phyloP scores from a whole-genome alignment of 1,140 invertebrate species.

The Agrypnia vestita region DNA sequence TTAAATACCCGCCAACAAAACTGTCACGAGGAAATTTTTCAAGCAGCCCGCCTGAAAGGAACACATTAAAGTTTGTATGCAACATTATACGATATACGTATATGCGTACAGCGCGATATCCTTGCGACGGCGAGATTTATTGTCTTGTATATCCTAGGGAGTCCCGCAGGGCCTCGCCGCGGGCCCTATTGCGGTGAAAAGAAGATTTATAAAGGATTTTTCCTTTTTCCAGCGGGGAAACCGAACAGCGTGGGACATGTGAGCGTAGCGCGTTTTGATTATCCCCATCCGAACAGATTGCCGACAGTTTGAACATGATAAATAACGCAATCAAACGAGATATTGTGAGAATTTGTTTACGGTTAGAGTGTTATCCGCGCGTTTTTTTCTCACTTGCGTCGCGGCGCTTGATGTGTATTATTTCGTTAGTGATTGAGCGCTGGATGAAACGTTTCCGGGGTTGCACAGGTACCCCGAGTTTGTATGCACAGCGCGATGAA shows the following conservation, averaged over 20 bases:
- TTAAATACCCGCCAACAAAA: slow-evolving; percentile 9
- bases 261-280: slow-evolving; percentile 41
- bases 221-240: slow-evolving; percentile 5
- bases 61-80: slow-evolving; percentile 34
- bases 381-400: background rate
- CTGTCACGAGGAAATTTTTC: slow-evolving; percentile 4
- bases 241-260: slow-evolving; percentile 4
- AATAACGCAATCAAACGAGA: slow-evolving; percentile 37
- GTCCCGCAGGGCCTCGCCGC: background rate
- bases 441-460: too few relatives aligned
- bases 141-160: slow-evolving; percentile 14
- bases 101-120: slow-evolving; percentile 13
- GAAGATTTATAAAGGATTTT: slow-evolving; percentile 40
- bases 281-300: slow-evolving; percentile 29
- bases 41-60: slow-evolving; percentile 4
- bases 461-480: too few relatives aligned
- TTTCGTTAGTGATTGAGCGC: background rate
- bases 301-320: slow-evolving; percentile 35
- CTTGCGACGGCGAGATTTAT: slow-evolving; percentile 32
- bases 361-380: background rate
- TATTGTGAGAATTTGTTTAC: slow-evolving; percentile 39
- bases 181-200: slow-evolving; percentile 33
- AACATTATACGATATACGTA: background rate
- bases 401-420: background rate
- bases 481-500: too few relatives aligned